A percentile compares a stretch with the other conserved stretches of the same genome.
Evolutionary conservation across 1,140 invertebrate genomes (phyloP).

Genomic region (Meteorus sp.): DNA sequence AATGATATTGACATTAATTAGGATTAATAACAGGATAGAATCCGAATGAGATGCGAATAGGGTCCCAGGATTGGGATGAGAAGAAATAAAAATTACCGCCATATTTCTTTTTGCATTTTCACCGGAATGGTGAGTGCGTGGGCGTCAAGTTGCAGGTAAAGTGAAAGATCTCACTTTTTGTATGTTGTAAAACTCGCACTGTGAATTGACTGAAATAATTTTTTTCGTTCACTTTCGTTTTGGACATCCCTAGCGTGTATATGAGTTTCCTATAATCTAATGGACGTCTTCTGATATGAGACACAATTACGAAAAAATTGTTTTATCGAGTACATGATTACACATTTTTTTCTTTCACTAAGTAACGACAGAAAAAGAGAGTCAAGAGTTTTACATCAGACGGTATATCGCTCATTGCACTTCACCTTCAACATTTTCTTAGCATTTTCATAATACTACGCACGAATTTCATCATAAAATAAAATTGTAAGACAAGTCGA

Average conservation of each 20-base stretch:
- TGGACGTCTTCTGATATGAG: slow-evolving; percentile 19
- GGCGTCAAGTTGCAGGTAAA: slow-evolving; percentile 21
- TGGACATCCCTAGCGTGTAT: neutral
- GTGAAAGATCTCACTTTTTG: slow-evolving; percentile 14
- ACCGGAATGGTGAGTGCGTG: slow-evolving; percentile 2
- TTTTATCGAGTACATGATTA: neutral
- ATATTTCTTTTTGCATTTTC: slow-evolving; percentile 6
- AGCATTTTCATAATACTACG: slow-evolving; percentile 49
- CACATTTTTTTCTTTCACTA: neutral
- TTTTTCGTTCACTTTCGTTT: slow-evolving; percentile 11
- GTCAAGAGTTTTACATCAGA: slow-evolving; percentile 34
- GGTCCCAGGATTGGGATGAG: slow-evolving; percentile 29
- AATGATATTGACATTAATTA: slow-evolving; percentile 55
- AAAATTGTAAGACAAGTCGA: too few species aligned
- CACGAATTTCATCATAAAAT: too few species aligned
- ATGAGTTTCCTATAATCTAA: slow-evolving; percentile 20
- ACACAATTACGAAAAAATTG: slow-evolving; percentile 5
- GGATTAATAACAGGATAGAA: slow-evolving; percentile 52
- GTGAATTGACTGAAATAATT: neutral
- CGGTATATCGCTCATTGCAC: slow-evolving; percentile 30
- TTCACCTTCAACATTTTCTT: slow-evolving; percentile 36
- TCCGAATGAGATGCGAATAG: slow-evolving; percentile 50
- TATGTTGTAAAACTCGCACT: slow-evolving; percentile 22
- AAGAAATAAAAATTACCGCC: slow-evolving; percentile 22
- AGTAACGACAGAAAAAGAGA: slow-evolving; percentile 4